Evolutionary conservation across 2,888 invertebrate genomes (phyloP).

Genomic region (Fissipunctia ypsillon): DNA sequence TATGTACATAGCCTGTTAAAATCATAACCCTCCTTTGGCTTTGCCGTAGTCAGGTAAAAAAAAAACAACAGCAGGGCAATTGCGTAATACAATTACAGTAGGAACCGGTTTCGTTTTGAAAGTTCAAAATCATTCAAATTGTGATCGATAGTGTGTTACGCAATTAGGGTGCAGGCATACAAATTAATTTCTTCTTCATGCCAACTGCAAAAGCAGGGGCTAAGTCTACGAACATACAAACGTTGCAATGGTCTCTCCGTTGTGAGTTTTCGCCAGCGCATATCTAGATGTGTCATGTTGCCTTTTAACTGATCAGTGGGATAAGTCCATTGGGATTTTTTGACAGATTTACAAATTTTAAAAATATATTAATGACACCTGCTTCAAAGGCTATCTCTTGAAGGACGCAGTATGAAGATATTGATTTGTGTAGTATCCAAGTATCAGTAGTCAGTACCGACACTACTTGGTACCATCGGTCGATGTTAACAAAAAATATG

Average conservation of each 20-base stretch:
- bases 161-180: no score
- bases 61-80: no score
- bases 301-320: no score
- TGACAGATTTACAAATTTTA: no score
- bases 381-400: background rate
- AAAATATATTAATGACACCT: background rate
- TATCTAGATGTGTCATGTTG: no score
- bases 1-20: background rate
- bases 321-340: no score
- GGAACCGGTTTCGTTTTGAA: no score
- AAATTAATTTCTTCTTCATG: background rate
- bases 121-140: no score
- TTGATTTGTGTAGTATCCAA: conserved; percentile 35
- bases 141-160: no score
- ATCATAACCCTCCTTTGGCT: background rate
- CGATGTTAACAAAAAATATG: conserved; percentile 35
- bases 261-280: no score
- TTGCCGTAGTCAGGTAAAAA: background rate
- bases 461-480: conserved; percentile 57
- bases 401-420: conserved; percentile 13
- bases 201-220: background rate
- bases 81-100: no score
- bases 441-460: conserved; percentile 34
- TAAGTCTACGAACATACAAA: background rate
- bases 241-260: no score